phyloP scores from a whole-genome alignment of 2,797 vertebrate species.

The Mus minutoides region DNA sequence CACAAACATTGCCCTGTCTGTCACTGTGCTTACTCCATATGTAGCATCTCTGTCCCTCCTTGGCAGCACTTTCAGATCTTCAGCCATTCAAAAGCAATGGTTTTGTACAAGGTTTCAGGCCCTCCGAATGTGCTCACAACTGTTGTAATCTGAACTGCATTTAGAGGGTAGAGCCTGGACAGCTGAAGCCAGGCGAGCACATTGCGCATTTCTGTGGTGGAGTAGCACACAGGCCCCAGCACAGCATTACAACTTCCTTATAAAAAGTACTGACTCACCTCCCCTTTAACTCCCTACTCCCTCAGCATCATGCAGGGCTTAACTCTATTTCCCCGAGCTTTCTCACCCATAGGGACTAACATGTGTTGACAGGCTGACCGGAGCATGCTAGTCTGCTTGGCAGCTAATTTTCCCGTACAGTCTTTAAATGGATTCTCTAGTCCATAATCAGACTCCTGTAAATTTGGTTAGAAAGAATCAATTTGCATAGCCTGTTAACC shows the following conservation, averaged over 20 bases:
- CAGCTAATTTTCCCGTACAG: slow-evolving; percentile 70
- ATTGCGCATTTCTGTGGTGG: neutral
- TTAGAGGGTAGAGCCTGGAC: neutral
- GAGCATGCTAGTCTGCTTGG: slow-evolving; percentile 47
- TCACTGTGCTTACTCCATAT: neutral
- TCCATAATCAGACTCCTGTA: slow-evolving; percentile 56
- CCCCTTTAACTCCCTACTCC: slow-evolving; percentile 56
- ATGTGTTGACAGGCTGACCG: slow-evolving; percentile 54
- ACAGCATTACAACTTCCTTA: neutral
- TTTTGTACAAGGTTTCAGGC: neutral
- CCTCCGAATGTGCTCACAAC: neutral
- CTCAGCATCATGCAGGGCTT: slow-evolving; percentile 37
- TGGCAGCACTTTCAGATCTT: neutral
- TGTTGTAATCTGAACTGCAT: neutral
- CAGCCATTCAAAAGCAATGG: neutral
- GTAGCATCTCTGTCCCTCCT: neutral
- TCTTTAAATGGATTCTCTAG: slow-evolving; percentile 61
- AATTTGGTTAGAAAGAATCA: slow-evolving; percentile 56
- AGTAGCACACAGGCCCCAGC: neutral
- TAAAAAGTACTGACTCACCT: neutral
- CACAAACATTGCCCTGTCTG: neutral
- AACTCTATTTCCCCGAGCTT: slow-evolving; percentile 62
- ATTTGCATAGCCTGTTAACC: slow-evolving; percentile 56
- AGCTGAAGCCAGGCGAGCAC: neutral
- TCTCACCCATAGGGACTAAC: slow-evolving; percentile 48